Percentiles rank a stretch among this genome's conserved stretches.
These are phyloP conservation scores for Aleiodes leptofemur DNA, from an alignment of 2,888 invertebrate genomes.

Conservation along the genomic window DNA sequence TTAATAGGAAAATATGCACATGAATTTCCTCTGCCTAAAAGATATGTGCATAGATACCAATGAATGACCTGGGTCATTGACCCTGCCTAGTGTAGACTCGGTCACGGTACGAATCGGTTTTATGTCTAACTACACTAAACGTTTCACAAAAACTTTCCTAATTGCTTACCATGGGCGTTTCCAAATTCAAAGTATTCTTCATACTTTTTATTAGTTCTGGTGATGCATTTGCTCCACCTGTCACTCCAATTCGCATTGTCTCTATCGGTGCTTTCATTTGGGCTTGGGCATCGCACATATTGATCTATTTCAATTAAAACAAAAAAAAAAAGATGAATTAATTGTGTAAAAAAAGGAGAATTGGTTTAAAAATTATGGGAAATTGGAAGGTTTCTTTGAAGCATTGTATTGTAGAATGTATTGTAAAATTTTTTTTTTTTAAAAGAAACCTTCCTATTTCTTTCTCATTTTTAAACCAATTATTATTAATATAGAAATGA, in stretches of 20 bases:
- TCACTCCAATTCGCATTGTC: slow-evolving; percentile 78
- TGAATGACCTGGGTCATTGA: slow-evolving; percentile 61
- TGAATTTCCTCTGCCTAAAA: slow-evolving; percentile 54
- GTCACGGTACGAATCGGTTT: not conserved
- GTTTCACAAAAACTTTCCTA: not conserved
- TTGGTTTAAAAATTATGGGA: not conserved
- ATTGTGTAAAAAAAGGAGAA: not conserved
- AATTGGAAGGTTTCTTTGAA: too few relatives aligned
- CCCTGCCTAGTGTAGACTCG: slow-evolving; percentile 44
- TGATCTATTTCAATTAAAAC: slow-evolving; percentile 76
- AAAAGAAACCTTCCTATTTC: too few relatives aligned
- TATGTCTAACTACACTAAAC: not conserved
- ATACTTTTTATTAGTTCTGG: slow-evolving; percentile 79
- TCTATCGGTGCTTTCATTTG: slow-evolving; percentile 76
- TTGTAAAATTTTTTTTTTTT: too few relatives aligned
- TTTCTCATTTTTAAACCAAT: too few relatives aligned
- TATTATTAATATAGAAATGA: too few relatives aligned
- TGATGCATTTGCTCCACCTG: slow-evolving; percentile 86
- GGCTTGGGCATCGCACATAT: slow-evolving; percentile 79
- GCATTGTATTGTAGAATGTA: too few relatives aligned
- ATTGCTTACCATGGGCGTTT: slow-evolving; percentile 76
- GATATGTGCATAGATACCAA: slow-evolving; percentile 68
- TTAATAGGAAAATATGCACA: slow-evolving; percentile 57
- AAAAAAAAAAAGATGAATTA: not conserved
- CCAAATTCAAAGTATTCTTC: slow-evolving; percentile 74